Evolutionary conservation across 1,140 invertebrate genomes (phyloP).

Genomic region (Diorhabda sublineata): DNA sequence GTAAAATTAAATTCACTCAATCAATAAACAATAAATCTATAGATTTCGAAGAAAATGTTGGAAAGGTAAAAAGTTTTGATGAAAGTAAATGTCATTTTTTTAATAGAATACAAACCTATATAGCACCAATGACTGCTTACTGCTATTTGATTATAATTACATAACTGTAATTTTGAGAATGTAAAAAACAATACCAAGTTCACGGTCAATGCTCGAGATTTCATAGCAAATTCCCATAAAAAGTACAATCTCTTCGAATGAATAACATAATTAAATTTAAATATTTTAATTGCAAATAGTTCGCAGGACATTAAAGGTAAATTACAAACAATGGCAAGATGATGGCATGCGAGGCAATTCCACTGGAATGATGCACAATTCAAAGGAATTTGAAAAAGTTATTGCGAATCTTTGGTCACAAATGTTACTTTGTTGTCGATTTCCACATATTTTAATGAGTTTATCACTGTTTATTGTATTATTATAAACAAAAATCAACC

Average conservation of each 20-base stretch:
- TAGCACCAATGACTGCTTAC: neutral
- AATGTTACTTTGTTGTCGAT: too few species aligned
- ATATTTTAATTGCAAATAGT: neutral
- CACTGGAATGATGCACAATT: neutral
- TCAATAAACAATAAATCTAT: too few species aligned
- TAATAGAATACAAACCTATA: neutral
- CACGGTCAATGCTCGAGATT: neutral
- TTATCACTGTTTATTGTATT: too few species aligned
- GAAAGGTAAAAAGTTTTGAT: too few species aligned
- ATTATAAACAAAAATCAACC: too few species aligned
- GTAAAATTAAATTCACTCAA: too few species aligned
- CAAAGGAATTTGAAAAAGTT: neutral
- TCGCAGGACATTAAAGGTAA: neutral
- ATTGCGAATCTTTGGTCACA: too few species aligned
- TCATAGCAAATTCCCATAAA: neutral
- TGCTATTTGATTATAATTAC: neutral
- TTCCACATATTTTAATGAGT: too few species aligned
- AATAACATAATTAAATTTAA: slow-evolving; percentile 3
- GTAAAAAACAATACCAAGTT: slow-evolving; percentile 2
- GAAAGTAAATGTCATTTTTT: too few species aligned
- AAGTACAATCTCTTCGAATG: neutral
- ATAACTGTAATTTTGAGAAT: neutral
- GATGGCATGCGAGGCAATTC: neutral
- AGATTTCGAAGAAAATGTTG: too few species aligned
- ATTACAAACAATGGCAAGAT: slow-evolving; percentile 2